A percentile compares a stretch with the other conserved stretches of the same genome.
Conservation (phyloP, 2,888 invertebrate species). For the Gerris lacustris region DNA sequence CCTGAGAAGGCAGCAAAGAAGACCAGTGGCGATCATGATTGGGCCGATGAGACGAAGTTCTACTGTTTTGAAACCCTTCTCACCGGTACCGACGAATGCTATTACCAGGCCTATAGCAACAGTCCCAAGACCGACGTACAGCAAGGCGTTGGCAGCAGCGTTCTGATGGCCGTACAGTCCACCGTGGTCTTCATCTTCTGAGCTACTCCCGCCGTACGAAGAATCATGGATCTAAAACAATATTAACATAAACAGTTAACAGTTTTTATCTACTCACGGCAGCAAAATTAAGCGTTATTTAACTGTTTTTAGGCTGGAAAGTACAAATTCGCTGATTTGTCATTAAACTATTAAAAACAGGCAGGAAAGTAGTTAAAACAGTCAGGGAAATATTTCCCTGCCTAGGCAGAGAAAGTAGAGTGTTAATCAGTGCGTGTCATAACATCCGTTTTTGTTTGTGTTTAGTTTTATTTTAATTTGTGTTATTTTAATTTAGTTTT, state of each 20-base stretch:
- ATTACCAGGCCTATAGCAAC: slow-evolving; percentile 74
- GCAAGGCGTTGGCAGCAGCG: slow-evolving; percentile 69
- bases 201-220: slow-evolving; percentile 63
- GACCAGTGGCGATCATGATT: slow-evolving; percentile 56
- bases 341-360: too few relatives aligned
- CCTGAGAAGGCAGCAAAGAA: slow-evolving; percentile 69
- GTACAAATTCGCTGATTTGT: too few relatives aligned
- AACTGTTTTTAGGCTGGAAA: too few relatives aligned
- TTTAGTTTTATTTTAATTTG: too few relatives aligned
- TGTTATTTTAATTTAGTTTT: too few relatives aligned
- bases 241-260: slow-evolving; percentile 2
- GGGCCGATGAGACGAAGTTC: slow-evolving; percentile 69
- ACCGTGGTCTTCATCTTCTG: slow-evolving; percentile 36
- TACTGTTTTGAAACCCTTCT: slow-evolving; percentile 75
- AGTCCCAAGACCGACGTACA: slow-evolving; percentile 73
- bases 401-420: too few relatives aligned
- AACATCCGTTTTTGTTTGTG: too few relatives aligned
- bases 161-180: slow-evolving; percentile 44
- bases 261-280: too few relatives aligned
- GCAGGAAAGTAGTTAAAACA: too few relatives aligned
- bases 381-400: too few relatives aligned
- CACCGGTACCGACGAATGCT: slow-evolving; percentile 80
- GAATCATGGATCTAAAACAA: slow-evolving; percentile 63
- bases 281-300: too few relatives aligned
- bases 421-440: too few relatives aligned